Evolutionary conservation across 2,113 vertebrate genomes (phyloP).

Genomic region (Corythaeola cristata): DNA sequence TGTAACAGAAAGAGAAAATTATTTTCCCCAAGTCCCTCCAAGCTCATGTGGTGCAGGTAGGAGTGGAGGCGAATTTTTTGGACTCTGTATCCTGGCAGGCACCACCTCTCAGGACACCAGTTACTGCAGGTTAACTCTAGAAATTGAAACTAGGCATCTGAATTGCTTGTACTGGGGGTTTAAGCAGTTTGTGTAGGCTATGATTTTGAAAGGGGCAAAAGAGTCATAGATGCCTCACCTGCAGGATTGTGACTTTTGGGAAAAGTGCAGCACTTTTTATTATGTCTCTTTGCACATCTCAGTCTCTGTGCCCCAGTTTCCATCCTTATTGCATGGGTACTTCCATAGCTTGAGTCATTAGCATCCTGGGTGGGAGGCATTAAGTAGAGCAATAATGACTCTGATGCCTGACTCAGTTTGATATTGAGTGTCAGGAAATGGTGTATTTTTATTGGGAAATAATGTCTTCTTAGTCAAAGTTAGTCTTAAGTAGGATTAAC

Average conservation of each 20-base stretch:
- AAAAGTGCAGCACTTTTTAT: not conserved
- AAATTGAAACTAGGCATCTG: not conserved
- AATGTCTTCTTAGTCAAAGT: not conserved
- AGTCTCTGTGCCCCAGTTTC: not conserved
- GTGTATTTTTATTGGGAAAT: not conserved
- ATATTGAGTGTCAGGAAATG: not conserved
- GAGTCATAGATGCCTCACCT: not conserved
- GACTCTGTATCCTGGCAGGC: not conserved
- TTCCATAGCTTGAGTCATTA: constrained; percentile 13
- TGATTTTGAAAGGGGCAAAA: not conserved
- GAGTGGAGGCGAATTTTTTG: not conserved
- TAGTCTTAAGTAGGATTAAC: not conserved
- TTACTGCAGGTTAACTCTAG: not conserved
- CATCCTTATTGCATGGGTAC: not conserved
- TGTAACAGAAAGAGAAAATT: not conserved
- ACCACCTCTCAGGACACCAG: not conserved
- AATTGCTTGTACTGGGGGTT: not conserved
- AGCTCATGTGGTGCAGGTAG: not conserved
- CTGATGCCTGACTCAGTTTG: constrained; percentile 42
- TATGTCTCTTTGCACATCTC: not conserved
- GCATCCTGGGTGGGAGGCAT: constrained; percentile 44
- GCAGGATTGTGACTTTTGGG: not conserved
- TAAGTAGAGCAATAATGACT: constrained; percentile 28
- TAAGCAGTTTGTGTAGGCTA: not conserved
- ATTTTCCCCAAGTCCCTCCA: not conserved